Conservation (phyloP, 2,888 invertebrate genomes). For the Glaucopsyche alexis region DNA sequence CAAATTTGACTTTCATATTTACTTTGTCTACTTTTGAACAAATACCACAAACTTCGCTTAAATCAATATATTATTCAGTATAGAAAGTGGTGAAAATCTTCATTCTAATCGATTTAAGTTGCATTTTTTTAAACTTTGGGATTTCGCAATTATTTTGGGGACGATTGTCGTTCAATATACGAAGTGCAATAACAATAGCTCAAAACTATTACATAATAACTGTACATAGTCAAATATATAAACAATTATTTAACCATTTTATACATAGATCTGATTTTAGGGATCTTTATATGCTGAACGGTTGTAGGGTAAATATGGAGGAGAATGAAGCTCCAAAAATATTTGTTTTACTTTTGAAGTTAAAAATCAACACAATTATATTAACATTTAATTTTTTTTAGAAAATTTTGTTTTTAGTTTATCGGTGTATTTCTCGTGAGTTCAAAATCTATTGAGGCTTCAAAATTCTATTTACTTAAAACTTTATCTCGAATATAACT, state of each 20-base stretch:
- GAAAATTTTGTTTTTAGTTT: neutral
- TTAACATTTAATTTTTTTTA: neutral
- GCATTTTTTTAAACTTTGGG: neutral
- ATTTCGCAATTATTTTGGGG: neutral
- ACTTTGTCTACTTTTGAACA: no score
- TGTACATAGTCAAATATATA: conserved; percentile 51
- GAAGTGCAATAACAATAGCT: conserved; percentile 64
- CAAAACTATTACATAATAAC: conserved; percentile 62
- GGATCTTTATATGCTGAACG: conserved; percentile 42
- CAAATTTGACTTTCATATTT: neutral
- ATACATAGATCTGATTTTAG: conserved; percentile 54
- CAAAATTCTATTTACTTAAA: conserved; percentile 3
- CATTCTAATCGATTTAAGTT: no score
- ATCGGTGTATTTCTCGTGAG: neutral
- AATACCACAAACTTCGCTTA: no score
- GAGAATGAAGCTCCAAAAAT: neutral
- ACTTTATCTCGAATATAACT: conserved; percentile 15
- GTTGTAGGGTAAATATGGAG: conserved; percentile 44
- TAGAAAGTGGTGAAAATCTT: no score
- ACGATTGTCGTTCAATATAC: conserved; percentile 35
- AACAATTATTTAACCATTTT: conserved; percentile 43
- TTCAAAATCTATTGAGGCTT: conserved; percentile 11
- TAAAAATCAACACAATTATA: neutral
- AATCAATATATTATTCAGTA: no score
- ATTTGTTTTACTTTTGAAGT: neutral